Evolutionary conservation across 2,888 invertebrate genomes (phyloP).

Genomic region (Nebria brevicollis): DNA sequence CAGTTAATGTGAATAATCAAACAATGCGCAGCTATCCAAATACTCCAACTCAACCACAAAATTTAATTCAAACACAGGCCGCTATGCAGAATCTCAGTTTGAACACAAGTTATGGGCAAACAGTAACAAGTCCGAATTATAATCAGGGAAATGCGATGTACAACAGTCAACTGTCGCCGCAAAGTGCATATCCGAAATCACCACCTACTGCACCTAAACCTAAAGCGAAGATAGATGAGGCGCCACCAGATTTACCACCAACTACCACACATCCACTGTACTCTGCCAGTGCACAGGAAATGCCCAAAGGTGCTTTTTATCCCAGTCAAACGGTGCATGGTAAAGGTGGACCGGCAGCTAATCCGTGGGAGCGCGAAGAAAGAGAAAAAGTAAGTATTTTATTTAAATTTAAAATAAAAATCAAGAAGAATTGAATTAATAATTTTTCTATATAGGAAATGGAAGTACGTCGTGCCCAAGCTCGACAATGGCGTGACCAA

Average conservation of each 20-base stretch:
- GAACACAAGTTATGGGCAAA: constrained; percentile 36
- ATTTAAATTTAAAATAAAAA: neutral
- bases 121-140: constrained; percentile 39
- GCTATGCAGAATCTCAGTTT: constrained; percentile 41
- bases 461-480: constrained; percentile 78
- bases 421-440: constrained; percentile 13
- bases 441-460: constrained; percentile 63
- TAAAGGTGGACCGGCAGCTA: constrained; percentile 64
- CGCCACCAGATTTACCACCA: constrained; percentile 75
- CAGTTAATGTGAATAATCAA: constrained; percentile 51
- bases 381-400: constrained; percentile 73
- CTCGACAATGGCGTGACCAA: constrained; percentile 83
- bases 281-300: constrained; percentile 78
- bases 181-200: constrained; percentile 59
- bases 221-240: constrained; percentile 55
- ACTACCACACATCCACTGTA: constrained; percentile 78
- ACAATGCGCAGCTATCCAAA: constrained; percentile 50
- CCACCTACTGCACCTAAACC: constrained; percentile 71
- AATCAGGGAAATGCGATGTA: constrained; percentile 48
- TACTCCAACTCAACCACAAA: constrained; percentile 50
- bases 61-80: constrained; percentile 50
- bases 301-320: constrained; percentile 79
- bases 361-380: constrained; percentile 95
- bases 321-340: constrained; percentile 59
- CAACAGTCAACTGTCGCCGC: constrained; percentile 63